Conservation (phyloP, 2,888 invertebrate genomes). For the Sisyra terminalis region DNA sequence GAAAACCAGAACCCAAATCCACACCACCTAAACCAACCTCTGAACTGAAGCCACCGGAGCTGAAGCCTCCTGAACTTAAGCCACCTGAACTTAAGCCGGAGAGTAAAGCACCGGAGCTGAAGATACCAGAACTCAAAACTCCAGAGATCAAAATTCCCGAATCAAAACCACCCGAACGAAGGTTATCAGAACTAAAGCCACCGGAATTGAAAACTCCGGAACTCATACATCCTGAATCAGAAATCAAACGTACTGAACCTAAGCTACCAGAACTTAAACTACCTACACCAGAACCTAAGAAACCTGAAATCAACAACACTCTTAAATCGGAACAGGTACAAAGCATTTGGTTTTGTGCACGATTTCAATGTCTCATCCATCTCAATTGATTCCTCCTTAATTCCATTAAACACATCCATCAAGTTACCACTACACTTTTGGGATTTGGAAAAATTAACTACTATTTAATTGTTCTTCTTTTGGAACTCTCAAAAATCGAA, state of each 20-base stretch:
- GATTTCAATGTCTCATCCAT: neutral
- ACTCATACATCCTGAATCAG: conserved; percentile 13
- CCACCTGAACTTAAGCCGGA: conserved; percentile 1
- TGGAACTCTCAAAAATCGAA: too few species aligned
- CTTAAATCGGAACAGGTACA: conserved; percentile 16
- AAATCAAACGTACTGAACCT: conserved; percentile 12
- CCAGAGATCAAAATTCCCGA: conserved; percentile 10
- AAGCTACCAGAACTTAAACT: conserved; percentile 11
- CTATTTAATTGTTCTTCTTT: too few species aligned
- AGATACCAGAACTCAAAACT: conserved; percentile 5
- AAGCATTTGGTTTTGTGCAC: neutral
- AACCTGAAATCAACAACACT: conserved; percentile 12
- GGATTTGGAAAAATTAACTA: too few species aligned
- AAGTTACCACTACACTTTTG: too few species aligned
- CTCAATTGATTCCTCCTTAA: neutral
- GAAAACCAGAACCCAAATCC: conserved; percentile 9
- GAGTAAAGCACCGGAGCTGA: too few species aligned
- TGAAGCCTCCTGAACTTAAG: conserved; percentile 9
- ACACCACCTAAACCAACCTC: conserved; percentile 9
- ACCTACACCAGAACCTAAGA: conserved; percentile 8
- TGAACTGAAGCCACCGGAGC: neutral
- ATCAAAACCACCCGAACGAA: conserved; percentile 11
- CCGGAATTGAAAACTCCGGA: conserved; percentile 14
- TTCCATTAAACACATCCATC: too few species aligned
- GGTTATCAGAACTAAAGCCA: conserved; percentile 16